Conservation (phyloP, 2,888 invertebrate species). For the Crossocerus cetratus region DNA sequence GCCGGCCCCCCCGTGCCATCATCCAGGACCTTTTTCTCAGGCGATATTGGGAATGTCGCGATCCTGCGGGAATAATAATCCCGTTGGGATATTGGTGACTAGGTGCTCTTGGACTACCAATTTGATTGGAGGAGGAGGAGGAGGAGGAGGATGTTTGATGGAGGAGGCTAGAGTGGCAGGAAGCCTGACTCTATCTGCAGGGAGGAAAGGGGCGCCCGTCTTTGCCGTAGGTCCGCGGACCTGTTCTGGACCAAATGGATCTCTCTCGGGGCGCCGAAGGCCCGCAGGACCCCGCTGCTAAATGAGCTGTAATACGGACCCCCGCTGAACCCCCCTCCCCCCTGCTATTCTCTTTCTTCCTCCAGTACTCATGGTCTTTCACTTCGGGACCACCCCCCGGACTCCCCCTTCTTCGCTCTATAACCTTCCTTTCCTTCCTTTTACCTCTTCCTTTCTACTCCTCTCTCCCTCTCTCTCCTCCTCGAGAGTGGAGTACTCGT, state of each 20-base stretch:
- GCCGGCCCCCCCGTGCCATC: neutral
- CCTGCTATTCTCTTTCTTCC: constrained; percentile 28
- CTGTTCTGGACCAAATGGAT: constrained; percentile 57
- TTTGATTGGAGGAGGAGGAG: too few species aligned
- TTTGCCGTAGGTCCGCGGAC: constrained; percentile 65
- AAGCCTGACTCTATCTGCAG: constrained; percentile 30
- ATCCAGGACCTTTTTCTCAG: neutral
- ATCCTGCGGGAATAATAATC: neutral
- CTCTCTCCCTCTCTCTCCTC: constrained; percentile 21
- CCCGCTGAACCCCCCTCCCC: constrained; percentile 67
- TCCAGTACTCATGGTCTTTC: neutral
- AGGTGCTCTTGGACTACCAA: too few species aligned
- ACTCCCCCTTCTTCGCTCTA: constrained; percentile 19
- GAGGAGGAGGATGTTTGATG: too few species aligned
- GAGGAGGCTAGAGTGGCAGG: too few species aligned
- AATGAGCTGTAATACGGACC: constrained; percentile 77
- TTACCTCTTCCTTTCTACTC: constrained; percentile 20
- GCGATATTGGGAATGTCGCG: too few species aligned
- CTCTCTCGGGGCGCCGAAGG: constrained; percentile 65
- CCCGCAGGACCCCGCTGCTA: constrained; percentile 75
- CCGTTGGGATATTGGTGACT: neutral
- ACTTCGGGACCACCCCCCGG: constrained; percentile 24
- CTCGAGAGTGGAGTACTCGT: neutral
- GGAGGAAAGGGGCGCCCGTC: constrained; percentile 44
- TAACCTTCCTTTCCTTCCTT: constrained; percentile 32